Base-by-base conservation (phyloP, 2,888 invertebrate species). In the Beris chalybata region DNA sequence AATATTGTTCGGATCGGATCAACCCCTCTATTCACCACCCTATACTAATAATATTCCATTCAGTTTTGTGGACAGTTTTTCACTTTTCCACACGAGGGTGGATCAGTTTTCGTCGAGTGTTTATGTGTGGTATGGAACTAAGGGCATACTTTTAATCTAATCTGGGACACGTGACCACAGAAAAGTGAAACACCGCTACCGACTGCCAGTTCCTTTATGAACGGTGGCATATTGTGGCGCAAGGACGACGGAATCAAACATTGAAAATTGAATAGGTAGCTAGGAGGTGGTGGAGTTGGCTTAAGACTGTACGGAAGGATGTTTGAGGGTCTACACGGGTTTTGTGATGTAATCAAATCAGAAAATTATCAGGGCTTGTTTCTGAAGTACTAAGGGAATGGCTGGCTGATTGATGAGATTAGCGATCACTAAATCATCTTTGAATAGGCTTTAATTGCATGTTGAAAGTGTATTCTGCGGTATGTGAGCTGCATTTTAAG, bases 141-240 rank as follows among this genome's bases (percentile, higher is more conserved):
- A 67, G 63, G 65, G 52, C 47, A 11, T 43, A 58, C 67, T 64
- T 67, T 66, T 70, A 70, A 70, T 71, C 69, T 70, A 71, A 71
- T 72, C 70, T 71, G 50, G 63, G 71, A 65, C 79, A 79, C 79
- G 79, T 79, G 79, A 78, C 79, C 78, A 72, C 77, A 38, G 78
- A 71, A 56, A 59, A 66, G 66, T 66, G 67, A 69, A 67, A 65
- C 66, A 66, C 50, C 64, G 45, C 56, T 48, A 50, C 52, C 38
- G 61, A 48, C 66, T 63, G 50, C 52, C 43, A 53, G 54, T 55
- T 54, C 54, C 32, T 54, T 30, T 53, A n/a, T 30, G 50, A 11
- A 43, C 15, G 43, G 6, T 38, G 61, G 61, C 61, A 50, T 61
- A 61, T 61, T 61, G 61, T 61, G n/a, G 12, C 15, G 38, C 38